These are phyloP conservation scores for Colius striatus DNA, from an alignment of 2,113 vertebrate species.

Conservation along the genomic window DNA sequence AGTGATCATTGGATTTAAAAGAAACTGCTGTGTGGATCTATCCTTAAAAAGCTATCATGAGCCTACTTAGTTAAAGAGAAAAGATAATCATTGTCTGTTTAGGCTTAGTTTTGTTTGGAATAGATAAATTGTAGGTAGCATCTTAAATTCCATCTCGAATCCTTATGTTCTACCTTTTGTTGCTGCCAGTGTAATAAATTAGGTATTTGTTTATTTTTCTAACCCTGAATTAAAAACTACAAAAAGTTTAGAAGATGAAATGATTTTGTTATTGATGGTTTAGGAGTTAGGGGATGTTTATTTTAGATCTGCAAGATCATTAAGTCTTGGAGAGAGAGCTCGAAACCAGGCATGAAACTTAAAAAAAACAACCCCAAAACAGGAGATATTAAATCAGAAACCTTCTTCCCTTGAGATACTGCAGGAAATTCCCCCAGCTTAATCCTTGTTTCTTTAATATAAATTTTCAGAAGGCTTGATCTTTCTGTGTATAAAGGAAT, in stretches of 20 bases:
- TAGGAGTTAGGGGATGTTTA: not conserved
- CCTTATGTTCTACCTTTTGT: not conserved
- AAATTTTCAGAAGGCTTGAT: slow-evolving; percentile 26
- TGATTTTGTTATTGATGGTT: not conserved
- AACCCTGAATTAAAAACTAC: not conserved
- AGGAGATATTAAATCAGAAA: not conserved
- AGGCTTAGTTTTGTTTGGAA: not conserved
- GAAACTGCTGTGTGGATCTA: not conserved
- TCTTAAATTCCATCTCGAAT: not conserved
- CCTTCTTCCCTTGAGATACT: not conserved
- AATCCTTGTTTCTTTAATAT: slow-evolving; percentile 23
- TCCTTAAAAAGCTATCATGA: not conserved
- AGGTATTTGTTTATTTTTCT: not conserved
- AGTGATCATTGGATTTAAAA: not conserved
- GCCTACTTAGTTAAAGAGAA: not conserved
- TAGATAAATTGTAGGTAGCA: not conserved
- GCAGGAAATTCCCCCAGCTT: slow-evolving; percentile 3
- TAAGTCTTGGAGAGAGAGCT: not conserved
- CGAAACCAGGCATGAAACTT: not conserved
- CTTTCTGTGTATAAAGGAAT: slow-evolving; percentile 17
- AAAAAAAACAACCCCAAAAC: not conserved
- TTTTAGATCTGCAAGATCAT: not conserved
- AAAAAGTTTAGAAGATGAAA: not conserved
- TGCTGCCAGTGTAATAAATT: not conserved
- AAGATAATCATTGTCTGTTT: not conserved